Evolutionary conservation across 2,888 invertebrate genomes (phyloP).

Genomic region (Andrena flavipes): DNA sequence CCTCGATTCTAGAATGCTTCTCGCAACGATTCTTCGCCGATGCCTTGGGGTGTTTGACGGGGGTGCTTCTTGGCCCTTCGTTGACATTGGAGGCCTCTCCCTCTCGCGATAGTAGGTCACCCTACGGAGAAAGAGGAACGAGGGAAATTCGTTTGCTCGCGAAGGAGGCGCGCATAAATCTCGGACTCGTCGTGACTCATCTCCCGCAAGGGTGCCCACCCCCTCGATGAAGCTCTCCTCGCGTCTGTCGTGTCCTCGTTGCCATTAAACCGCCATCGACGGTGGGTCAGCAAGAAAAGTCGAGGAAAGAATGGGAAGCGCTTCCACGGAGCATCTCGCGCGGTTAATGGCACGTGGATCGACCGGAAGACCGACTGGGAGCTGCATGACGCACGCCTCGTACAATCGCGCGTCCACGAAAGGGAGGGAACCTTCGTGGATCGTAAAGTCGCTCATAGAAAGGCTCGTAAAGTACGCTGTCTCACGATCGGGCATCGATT

Average conservation of each 20-base stretch:
- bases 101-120: conserved; percentile 20
- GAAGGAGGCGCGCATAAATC: conserved; percentile 77
- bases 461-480: conserved; percentile 61
- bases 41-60: conserved; percentile 9
- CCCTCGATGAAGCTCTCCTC: conserved; percentile 71
- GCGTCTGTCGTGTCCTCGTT: conserved; percentile 67
- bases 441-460: conserved; percentile 63
- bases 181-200: conserved; percentile 67
- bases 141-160: conserved; percentile 77
- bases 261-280: conserved; percentile 75
- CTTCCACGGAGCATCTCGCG: neutral
- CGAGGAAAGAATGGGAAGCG: conserved; percentile 44
- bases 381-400: conserved; percentile 40
- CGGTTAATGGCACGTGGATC: conserved; percentile 64
- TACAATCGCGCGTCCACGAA: conserved; percentile 22
- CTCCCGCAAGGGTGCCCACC: conserved; percentile 27
- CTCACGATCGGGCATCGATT: conserved; percentile 56
- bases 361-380: conserved; percentile 22
- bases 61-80: conserved; percentile 34
- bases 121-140: conserved; percentile 49
- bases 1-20: conserved; percentile 22
- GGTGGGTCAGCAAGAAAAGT: conserved; percentile 63
- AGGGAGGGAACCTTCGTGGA: conserved; percentile 27
- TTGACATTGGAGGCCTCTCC: conserved; percentile 57
- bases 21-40: conserved; percentile 50